Conservation (phyloP, 2,888 invertebrate species). For the Acanthosepion pharaonis region DNA sequence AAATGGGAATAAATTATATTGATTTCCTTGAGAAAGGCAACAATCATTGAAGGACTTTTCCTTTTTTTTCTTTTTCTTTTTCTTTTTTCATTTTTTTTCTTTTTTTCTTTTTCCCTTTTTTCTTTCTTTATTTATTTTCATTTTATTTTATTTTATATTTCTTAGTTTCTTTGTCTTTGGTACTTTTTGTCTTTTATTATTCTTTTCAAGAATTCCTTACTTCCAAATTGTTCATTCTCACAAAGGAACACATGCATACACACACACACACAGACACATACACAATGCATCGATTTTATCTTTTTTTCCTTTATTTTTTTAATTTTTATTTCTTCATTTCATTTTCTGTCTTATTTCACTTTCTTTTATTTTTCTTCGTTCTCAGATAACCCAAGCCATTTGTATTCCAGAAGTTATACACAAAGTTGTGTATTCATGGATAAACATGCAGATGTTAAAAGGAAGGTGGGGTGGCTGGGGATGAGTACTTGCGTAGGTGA, state of each 20-base stretch:
- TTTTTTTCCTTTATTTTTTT: background rate
- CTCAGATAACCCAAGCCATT: background rate
- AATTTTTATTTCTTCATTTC: background rate
- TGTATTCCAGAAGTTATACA: constrained; percentile 22
- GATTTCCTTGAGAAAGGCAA: constrained; percentile 6
- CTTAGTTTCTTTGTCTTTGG: background rate
- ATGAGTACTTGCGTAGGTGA: background rate
- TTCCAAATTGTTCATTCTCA: background rate
- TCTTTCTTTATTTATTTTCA: background rate
- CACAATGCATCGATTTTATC: background rate
- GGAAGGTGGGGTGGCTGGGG: background rate
- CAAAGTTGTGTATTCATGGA: constrained; percentile 22
- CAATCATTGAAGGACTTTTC: background rate
- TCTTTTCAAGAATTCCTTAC: background rate
- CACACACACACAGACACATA: background rate
- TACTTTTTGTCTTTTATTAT: background rate
- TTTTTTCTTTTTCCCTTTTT: background rate
- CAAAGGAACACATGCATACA: background rate
- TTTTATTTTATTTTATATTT: too few species aligned
- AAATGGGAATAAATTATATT: constrained; percentile 12
- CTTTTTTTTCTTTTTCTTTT: background rate
- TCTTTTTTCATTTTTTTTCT: background rate
- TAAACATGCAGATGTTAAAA: constrained; percentile 18
- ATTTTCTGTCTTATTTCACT: background rate
- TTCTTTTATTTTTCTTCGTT: background rate